These are phyloP conservation scores for Scaptodrosophila lebanonensis DNA, from an alignment of 1,140 invertebrate species.

Conservation along the genomic window DNA sequence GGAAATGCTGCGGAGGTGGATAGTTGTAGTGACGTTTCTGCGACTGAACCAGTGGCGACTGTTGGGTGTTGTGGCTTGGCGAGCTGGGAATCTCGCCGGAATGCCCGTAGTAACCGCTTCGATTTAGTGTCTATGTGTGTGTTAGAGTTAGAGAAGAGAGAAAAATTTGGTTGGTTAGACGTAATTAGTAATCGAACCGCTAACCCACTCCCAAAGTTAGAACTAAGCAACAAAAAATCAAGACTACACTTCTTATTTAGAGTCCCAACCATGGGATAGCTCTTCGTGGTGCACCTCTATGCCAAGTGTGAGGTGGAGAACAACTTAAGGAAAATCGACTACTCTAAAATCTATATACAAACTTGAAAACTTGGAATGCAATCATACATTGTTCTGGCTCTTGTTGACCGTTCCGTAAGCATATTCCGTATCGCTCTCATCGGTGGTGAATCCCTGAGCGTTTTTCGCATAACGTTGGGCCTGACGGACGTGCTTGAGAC, in stretches of 20 bases:
- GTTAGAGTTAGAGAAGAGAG: slow-evolving; percentile 49
- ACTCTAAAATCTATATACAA: background rate
- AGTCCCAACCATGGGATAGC: slow-evolving; percentile 14
- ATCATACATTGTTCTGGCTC: slow-evolving; percentile 76
- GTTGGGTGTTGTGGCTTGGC: slow-evolving; percentile 53
- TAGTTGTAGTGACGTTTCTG: slow-evolving; percentile 69
- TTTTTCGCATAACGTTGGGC: slow-evolving; percentile 87
- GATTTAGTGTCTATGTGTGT: slow-evolving; percentile 60
- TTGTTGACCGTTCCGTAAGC: slow-evolving; percentile 60
- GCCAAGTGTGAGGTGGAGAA: slow-evolving; percentile 46
- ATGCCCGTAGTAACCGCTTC: slow-evolving; percentile 55
- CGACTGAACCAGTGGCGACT: slow-evolving; percentile 33
- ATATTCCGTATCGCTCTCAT: slow-evolving; percentile 79
- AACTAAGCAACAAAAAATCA: slow-evolving; percentile 10
- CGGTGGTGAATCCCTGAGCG: slow-evolving; percentile 79
- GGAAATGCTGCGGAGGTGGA: slow-evolving; percentile 67
- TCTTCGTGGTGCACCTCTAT: slow-evolving; percentile 39
- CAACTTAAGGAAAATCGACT: slow-evolving; percentile 16
- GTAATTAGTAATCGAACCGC: slow-evolving; percentile 46
- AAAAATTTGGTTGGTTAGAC: slow-evolving; percentile 53
- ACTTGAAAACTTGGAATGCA: slow-evolving; percentile 5
- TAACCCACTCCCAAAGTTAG: slow-evolving; percentile 33
- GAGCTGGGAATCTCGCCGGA: slow-evolving; percentile 63
- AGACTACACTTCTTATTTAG: background rate
- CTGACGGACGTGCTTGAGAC: slow-evolving; percentile 89